A percentile compares a stretch with the other conserved stretches of the same genome.
phyloP scores from a whole-genome alignment of 2,888 invertebrate genomes.

The Ophioninae sp. region DNA sequence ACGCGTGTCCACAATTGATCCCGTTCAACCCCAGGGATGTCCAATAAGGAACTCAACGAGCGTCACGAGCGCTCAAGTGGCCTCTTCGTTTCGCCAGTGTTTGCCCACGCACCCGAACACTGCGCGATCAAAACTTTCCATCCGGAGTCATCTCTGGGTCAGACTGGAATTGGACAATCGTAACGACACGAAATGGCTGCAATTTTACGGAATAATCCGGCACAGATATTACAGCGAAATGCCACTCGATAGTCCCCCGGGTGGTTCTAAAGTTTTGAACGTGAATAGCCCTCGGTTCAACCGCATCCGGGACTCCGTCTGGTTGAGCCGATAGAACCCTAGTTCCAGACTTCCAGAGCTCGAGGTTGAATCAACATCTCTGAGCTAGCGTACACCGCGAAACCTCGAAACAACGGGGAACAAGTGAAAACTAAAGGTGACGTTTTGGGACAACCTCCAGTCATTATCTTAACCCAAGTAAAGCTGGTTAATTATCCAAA shows the following conservation, averaged over 20 bases:
- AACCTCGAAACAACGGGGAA: not conserved
- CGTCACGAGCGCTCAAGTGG: not conserved
- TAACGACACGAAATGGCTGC: not conserved
- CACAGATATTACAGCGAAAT: not conserved
- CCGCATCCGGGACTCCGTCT: not conserved
- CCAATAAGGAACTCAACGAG: not conserved
- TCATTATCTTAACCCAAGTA: slow-evolving; percentile 47
- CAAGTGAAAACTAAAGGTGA: slow-evolving; percentile 31
- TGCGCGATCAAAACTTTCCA: slow-evolving; percentile 14
- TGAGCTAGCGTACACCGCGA: not conserved
- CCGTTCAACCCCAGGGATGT: not conserved
- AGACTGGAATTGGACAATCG: not conserved
- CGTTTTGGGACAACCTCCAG: slow-evolving; percentile 26
- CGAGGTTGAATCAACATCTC: not conserved
- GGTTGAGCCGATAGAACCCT: not conserved
- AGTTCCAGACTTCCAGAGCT: slow-evolving; percentile 8
- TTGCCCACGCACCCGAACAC: slow-evolving; percentile 3
- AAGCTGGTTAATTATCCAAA: slow-evolving; percentile 52
- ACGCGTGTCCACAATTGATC: slow-evolving; percentile 18
- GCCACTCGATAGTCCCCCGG: not conserved
- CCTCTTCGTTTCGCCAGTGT: not conserved
- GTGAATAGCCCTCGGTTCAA: not conserved
- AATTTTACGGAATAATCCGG: not conserved
- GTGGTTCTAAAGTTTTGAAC: slow-evolving; percentile 39
- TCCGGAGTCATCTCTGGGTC: not conserved